phyloP scores from a whole-genome alignment of 2,888 invertebrate genomes.

The Andricus quercusramuli region DNA sequence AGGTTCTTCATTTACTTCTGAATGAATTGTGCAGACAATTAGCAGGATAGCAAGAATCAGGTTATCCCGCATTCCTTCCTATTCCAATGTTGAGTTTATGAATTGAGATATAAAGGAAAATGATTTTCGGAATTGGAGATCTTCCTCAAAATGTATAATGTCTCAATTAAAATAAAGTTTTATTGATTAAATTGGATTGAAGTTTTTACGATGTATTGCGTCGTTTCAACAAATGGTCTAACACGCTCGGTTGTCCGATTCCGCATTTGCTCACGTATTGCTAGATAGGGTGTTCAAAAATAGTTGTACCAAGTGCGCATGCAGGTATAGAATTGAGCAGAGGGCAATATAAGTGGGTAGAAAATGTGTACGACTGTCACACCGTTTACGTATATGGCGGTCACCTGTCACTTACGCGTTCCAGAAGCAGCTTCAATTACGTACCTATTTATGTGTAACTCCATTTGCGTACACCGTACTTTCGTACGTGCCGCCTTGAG shows the following conservation, averaged over 20 bases:
- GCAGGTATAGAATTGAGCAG: conserved; percentile 20
- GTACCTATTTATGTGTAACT: conserved; percentile 48
- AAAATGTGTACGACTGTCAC: conserved; percentile 41
- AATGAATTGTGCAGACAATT: background rate
- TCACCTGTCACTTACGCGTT: conserved; percentile 73
- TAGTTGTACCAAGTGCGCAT: conserved; percentile 25
- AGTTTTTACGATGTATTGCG: background rate
- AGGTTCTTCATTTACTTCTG: background rate
- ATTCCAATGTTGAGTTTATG: background rate
- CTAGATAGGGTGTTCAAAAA: conserved; percentile 27
- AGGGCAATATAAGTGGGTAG: conserved; percentile 34
- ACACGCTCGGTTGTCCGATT: conserved; percentile 19
- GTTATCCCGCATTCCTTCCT: background rate
- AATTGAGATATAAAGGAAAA: background rate
- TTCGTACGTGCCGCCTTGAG: conserved; percentile 42
- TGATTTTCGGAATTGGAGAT: background rate
- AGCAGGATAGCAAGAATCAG: background rate
- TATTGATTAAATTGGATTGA: conserved; percentile 19
- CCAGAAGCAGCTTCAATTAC: conserved; percentile 74
- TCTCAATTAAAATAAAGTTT: conserved; percentile 12
- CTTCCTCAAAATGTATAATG: background rate
- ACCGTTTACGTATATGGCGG: conserved; percentile 68
- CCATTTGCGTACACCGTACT: conserved; percentile 50
- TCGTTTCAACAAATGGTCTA: conserved; percentile 29
- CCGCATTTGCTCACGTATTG: conserved; percentile 34